Evolutionary conservation across 2,797 vertebrate genomes (phyloP), one percentile per base, ranked within the genome.

Genomic region (Chrysocyon brachyurus): DNA sequence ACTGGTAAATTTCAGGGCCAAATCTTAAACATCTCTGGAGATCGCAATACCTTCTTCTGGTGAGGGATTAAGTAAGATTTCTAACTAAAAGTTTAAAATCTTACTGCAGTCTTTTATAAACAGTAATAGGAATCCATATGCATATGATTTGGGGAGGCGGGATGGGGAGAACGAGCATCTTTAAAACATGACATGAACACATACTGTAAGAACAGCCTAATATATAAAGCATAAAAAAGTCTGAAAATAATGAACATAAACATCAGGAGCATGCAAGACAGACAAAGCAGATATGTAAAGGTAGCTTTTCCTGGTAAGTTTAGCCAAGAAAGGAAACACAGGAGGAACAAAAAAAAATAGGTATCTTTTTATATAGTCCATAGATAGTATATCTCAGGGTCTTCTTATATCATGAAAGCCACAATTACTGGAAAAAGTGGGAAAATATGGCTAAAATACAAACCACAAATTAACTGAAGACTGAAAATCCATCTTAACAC

Each of bases 51-150:
- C 28, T 75, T 78, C 57, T 96, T 91, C 61, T 46, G 77, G 57
- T 84, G 11, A 56, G 31, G 15, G 3, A 87, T 12, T 49, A 87
- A 96, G 61, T 79, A 68, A 90, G 79, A 94, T 77, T 87, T 90
- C n/a, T 54, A 91, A 36, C 14, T 82, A 84, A 92, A 33, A 93
- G 49, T 92, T 95, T 46, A 14, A 91, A 90, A 78, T 79, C 19
- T 82, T 72, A 86, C 12, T 52, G 12, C 26, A 94, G 40, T 84
- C 8, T 97, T 94, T 72, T 49, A 93, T 97, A 89, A 77, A 77
- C 31, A 77, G 21, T 86, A 91, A 66, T 24, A 87, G 59, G 26
- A 92, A 94, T 70, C 92, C 31, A 91, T 36, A 54, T 57, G 17
- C 21, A 40, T 84, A 52, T 12, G 95, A 79, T 91, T 81, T 28